Evolutionary conservation across 2,113 vertebrate species (phyloP), one percentile per base, ranked within the genome.

Genomic region (Chrysochloris asiatica): DNA sequence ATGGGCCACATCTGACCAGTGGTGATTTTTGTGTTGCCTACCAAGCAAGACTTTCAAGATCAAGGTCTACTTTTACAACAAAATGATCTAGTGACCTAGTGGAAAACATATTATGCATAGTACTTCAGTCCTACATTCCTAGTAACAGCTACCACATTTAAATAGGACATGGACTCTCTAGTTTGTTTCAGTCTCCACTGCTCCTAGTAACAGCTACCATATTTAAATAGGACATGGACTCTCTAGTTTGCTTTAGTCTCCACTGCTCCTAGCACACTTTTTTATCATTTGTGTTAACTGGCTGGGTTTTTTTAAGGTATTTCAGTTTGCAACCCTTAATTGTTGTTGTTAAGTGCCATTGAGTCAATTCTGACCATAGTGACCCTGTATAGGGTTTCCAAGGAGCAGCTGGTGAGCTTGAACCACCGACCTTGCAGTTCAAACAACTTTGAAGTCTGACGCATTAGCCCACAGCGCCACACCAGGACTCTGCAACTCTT

Each of bases 31-130:
- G 12, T 80, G 89, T 75, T 89, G 26, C 47, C 26, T 88, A 22
- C 61, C 71, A 85, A 43, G 86, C 38, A 89, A 52, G 85, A 61
- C 61, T 13, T 80, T 48, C 54, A 80, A 67, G 72, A 30, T 76
- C 78, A n/a, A 22, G 89, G 19, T 30, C 50, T 81, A n/a, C 36
- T 91, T 84, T 79, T 48, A 73, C 84, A 88, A 54, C n/a, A 85
- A 54, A 82, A 52, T 73, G 78, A 36, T 9, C 30, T 69, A 52
- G 11, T 71, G 14, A 72, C 61, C 12, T 14, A 36, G 38, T 36
- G 63, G 63, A 36, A 67, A 67, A 67, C 10, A 17, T 19, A 19
- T 36, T 33, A 4, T 30, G 13, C n/a, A n/a, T n/a, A 67, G 17
- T 67, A n/a, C 33, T n/a, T 67, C 14, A 36, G 54, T 47, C 41